Base-by-base conservation (phyloP, 1,140 invertebrate genomes). In the Nymphalis io region DNA sequence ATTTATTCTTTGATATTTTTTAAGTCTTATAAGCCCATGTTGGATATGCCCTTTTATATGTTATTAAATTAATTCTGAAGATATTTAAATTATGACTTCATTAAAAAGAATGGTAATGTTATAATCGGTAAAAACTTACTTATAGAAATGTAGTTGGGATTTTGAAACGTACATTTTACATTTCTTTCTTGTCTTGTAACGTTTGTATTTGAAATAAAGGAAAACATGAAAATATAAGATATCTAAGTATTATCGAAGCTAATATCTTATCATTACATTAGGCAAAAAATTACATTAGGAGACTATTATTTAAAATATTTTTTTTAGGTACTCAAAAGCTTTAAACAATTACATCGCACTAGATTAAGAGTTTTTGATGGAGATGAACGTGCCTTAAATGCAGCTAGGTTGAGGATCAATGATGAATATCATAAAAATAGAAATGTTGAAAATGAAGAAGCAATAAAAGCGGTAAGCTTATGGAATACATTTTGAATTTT, bases 291-390 rank as follows among this genome's bases (percentile, higher is more conserved):
- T 33, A 8, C 27, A 20, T 20, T 8, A 51, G 15, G 44, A 10
- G 2, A 10, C 2, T 20, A 51, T 51, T 12, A 20, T 16, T 11
- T 51, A 10, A 51, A 20, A 0, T 20, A 11, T 20, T 51, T 46
- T 46, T 51, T 57, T 53, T 73, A 95, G 94, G 94, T 95, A 5
- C 80, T 95, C 57, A 83, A 85, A 59, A 91, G 88, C 27, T 96
- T 95, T 72, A 95, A 95, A 86, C 92, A 91, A 68, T 82, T 96
- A 20, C 95, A 95, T 76, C 93, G 91, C 81, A 94, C 95, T 0
- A 85, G 95, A 73, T 80, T 93, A 69, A 92, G 83, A 58, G 93
- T 94, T 8, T 96, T 96, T 89, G 76, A 91, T 59, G 94, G 93
- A 15, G 95, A 96, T 81, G 70, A 91, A 42, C 80, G 79, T 75